Conservation (phyloP, 2,888 invertebrate species). For the Coelopa pilipes region DNA sequence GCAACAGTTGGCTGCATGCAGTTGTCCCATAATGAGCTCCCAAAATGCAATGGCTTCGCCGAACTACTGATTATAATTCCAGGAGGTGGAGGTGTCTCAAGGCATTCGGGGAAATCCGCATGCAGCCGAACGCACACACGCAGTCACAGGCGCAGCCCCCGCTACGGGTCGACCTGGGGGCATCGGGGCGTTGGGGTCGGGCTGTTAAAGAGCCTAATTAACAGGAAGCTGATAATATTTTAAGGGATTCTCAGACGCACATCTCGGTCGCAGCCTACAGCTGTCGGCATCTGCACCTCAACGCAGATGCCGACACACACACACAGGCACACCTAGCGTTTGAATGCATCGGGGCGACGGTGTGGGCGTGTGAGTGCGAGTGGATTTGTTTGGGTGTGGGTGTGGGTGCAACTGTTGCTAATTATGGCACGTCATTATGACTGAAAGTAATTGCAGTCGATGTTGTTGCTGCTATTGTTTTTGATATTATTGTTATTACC, state of each 20-base stretch:
- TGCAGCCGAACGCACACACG: constrained; percentile 23
- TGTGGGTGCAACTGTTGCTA: constrained; percentile 9
- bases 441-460: constrained; percentile 9
- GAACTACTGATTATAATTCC: constrained; percentile 27
- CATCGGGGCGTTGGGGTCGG: constrained; percentile 22
- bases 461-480: constrained; percentile 3
- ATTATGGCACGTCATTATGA: constrained; percentile 4
- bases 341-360: neutral
- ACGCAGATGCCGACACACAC: too few species aligned
- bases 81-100: constrained; percentile 10
- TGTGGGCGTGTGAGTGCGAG: neutral
- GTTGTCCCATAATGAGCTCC: neutral
- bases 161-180: neutral
- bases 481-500: neutral
- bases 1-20: constrained; percentile 28
- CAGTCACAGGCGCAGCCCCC: neutral
- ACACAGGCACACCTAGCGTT: neutral
- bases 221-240: neutral
- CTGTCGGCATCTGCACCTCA: neutral
- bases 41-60: constrained; percentile 21
- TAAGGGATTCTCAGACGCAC: neutral
- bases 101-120: neutral
- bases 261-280: neutral
- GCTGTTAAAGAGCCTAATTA: neutral
- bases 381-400: neutral